A percentile compares a stretch with the other conserved stretches of the same genome.
phyloP scores from a whole-genome alignment of 2,888 invertebrate genomes.

The Tenthredo scrophulariae region DNA sequence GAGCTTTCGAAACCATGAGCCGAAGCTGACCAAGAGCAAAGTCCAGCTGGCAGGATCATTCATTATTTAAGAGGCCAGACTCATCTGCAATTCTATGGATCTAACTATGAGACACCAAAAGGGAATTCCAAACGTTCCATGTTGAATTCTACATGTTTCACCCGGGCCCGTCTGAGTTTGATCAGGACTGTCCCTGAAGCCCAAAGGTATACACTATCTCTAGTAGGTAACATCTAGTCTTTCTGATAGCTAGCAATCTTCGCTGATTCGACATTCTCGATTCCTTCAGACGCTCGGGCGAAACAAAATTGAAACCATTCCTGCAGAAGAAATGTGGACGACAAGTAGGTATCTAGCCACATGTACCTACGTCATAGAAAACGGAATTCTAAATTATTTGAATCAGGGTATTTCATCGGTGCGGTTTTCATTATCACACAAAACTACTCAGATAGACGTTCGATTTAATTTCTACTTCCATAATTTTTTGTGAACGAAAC shows the following conservation, averaged over 20 bases:
- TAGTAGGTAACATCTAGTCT: neutral
- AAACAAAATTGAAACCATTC: slow-evolving; percentile 20
- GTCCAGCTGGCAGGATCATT: slow-evolving; percentile 29
- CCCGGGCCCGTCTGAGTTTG: slow-evolving; percentile 9
- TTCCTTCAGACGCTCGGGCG: neutral
- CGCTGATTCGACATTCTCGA: slow-evolving; percentile 11
- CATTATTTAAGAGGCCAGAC: slow-evolving; percentile 42
- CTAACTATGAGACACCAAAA: slow-evolving; percentile 39
- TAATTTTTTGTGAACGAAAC: neutral
- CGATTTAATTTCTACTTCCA: neutral
- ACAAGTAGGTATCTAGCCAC: neutral
- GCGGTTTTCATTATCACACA: neutral
- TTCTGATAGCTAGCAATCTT: neutral
- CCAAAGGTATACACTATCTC: slow-evolving; percentile 14
- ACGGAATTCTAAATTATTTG: neutral
- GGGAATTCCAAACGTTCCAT: slow-evolving; percentile 35
- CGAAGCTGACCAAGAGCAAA: slow-evolving; percentile 13
- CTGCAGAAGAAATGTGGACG: neutral
- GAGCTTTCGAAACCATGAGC: neutral
- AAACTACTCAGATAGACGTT: neutral
- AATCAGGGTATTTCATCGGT: neutral
- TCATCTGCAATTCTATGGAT: slow-evolving; percentile 46
- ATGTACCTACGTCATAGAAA: neutral
- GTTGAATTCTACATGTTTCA: slow-evolving; percentile 43
- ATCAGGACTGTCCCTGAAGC: slow-evolving; percentile 31